Conservation (phyloP, 92 coral and sea anemone species). For the Palythoa heliodiscus region DNA sequence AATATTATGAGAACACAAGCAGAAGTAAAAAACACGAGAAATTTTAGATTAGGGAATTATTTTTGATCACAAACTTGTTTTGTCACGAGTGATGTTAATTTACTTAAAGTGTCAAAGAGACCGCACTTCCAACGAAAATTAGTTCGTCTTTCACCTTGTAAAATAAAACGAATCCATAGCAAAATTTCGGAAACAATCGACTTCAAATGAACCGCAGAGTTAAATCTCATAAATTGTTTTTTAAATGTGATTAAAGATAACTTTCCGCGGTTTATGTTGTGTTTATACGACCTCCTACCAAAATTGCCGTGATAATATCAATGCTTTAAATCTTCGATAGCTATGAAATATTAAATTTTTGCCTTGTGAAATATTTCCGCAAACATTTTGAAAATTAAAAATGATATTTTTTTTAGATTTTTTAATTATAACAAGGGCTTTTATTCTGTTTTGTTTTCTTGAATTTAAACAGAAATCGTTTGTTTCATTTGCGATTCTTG, state of each 20-base stretch:
- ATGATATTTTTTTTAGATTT: neutral
- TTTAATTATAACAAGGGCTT: neutral
- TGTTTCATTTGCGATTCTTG: neutral
- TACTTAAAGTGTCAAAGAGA: constrained; percentile 18
- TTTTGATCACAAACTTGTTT: constrained; percentile 3
- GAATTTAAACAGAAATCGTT: neutral
- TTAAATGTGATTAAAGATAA: neutral
- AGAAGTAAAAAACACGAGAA: neutral
- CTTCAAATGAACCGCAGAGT: constrained; percentile 12
- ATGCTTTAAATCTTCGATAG: neutral
- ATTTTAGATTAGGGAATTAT: neutral
- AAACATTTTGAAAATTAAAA: neutral
- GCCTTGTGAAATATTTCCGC: neutral
- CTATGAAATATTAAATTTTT: neutral
- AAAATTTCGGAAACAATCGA: neutral
- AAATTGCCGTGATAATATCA: neutral
- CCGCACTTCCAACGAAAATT: constrained; percentile 11
- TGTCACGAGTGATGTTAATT: neutral
- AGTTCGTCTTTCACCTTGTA: neutral
- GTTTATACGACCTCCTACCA: neutral
- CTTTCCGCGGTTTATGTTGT: too few relatives aligned
- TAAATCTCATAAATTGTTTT: neutral
- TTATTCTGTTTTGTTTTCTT: neutral
- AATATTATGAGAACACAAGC: neutral
- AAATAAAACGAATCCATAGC: neutral